Conservation (phyloP, 2,113 vertebrate genomes). For the Misgurnus anguillicaudatus region DNA sequence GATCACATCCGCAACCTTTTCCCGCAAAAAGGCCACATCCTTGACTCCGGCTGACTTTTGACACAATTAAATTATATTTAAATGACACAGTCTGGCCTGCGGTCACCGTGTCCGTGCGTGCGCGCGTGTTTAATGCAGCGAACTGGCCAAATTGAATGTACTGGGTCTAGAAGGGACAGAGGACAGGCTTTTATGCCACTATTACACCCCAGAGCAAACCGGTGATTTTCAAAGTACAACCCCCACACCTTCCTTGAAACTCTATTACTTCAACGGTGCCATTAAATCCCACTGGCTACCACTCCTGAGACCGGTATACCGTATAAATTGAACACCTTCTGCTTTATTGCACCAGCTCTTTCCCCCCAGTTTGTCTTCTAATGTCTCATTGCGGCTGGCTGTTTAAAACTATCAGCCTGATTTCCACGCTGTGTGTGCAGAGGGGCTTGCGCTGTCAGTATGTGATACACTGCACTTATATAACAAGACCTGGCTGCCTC, state of each 20-base stretch:
- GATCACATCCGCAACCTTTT: conserved; percentile 22
- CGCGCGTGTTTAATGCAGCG: conserved; percentile 22
- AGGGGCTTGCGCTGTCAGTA: conserved; percentile 49
- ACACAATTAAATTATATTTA: conserved; percentile 40
- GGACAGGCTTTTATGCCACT: conserved; percentile 54
- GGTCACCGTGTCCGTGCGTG: conserved; percentile 24
- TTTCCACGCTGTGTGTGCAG: conserved; percentile 51
- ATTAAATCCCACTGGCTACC: conserved; percentile 41
- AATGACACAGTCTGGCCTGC: background rate
- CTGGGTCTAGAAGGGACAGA: conserved; percentile 35
- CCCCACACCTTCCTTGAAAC: conserved; percentile 33
- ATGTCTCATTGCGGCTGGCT: conserved; percentile 37
- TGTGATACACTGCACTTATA: conserved; percentile 49
- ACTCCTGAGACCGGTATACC: conserved; percentile 13
- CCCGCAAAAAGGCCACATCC: conserved; percentile 8
- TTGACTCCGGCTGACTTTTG: conserved; percentile 35
- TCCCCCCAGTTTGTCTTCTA: conserved; percentile 30
- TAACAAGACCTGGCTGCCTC: conserved; percentile 54
- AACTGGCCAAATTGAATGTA: conserved; percentile 46
- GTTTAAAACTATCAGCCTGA: conserved; percentile 52
- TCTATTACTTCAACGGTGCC: conserved; percentile 45
- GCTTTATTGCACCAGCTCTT: conserved; percentile 31
- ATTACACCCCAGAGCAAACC: conserved; percentile 45
- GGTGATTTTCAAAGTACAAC: conserved; percentile 39
- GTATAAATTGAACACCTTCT: conserved; percentile 46